Evolutionary conservation across 1,140 invertebrate species (phyloP), one percentile per base, ranked within the genome.

Genomic region (Armadillidium nasatum): DNA sequence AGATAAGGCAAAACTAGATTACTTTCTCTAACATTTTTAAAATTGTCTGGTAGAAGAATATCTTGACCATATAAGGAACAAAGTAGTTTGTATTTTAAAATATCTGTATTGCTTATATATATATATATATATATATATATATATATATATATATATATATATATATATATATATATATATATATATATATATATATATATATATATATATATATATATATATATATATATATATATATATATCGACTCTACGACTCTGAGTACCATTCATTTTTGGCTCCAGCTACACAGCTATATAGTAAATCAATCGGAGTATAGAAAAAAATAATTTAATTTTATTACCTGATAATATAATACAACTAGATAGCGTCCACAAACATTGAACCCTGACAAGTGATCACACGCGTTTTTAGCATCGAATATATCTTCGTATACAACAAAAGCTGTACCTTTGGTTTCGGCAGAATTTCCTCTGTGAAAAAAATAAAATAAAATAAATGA

Each of bases 401-500:
- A 99, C 10, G 97, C 97, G 88, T 99, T 99, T 86, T 98, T 99
- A 0, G 97, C 97, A 89, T 99, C 98, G 88, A 98, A 99, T 82
- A 99, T 99, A 84, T 99, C 98, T 88, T 99, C 97, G 86, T 98
- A 99, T 0, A 99, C 95, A 71, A 99, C 96, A 89, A 99, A 99
- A 21, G 97, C 97, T 73, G 97, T 99, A 67, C 97, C 97, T 87
- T 94, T 91, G 0, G 96, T 98, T 87, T 99, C 97, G 23, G 95
- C 92, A 33, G 97, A 99, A 82, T 98, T 99, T 1, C 97, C 97
- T 44, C 95, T 97, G n/a, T n/a, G 84, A 78, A 72, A 76, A 19
- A 33, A 33, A 33, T 33, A 33, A 33, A 33, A 33, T 33, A 33
- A 33, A 33, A 33, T 33, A 33, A 33, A 33, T 33, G 6, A 33